Evolutionary conservation across 1,140 invertebrate genomes (phyloP).

Genomic region (Papilio glaucus): DNA sequence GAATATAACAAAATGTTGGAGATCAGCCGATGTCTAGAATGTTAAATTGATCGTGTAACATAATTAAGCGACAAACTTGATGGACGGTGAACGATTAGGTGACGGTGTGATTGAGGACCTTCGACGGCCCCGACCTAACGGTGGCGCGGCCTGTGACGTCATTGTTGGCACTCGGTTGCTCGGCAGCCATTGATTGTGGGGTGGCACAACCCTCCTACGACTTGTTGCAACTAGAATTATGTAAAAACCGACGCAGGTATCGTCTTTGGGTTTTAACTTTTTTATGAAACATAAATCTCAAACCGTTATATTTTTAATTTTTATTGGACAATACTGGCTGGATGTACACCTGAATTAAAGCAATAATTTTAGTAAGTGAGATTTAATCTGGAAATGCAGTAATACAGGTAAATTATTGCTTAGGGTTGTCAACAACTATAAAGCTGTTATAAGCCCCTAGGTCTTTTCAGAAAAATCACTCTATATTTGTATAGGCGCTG

Average conservation of each 20-base stretch:
- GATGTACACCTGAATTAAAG: neutral
- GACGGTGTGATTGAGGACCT: constrained; percentile 33
- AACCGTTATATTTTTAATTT: no score
- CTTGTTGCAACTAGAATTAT: constrained; percentile 29
- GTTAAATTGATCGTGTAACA: no score
- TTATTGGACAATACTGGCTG: neutral
- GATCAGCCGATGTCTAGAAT: no score
- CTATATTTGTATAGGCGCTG: no score
- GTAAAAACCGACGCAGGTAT: neutral
- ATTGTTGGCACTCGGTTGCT: constrained; percentile 58
- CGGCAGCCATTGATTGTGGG: constrained; percentile 58
- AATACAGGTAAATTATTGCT: no score
- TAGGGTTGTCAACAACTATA: no score
- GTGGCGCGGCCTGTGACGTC: constrained; percentile 44
- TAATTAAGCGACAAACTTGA: neutral
- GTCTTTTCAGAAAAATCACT: no score
- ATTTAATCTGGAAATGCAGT: no score
- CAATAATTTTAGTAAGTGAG: neutral
- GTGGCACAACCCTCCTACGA: constrained; percentile 32
- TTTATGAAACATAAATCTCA: neutral
- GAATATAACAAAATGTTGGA: no score
- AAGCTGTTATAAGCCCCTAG: no score
- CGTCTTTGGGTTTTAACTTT: neutral
- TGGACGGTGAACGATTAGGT: no score
- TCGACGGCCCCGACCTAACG: neutral